A percentile compares a stretch with the other conserved stretches of the same genome.
Conservation (phyloP, 2,113 vertebrate genomes). For the Mesocricetus auratus region DNA sequence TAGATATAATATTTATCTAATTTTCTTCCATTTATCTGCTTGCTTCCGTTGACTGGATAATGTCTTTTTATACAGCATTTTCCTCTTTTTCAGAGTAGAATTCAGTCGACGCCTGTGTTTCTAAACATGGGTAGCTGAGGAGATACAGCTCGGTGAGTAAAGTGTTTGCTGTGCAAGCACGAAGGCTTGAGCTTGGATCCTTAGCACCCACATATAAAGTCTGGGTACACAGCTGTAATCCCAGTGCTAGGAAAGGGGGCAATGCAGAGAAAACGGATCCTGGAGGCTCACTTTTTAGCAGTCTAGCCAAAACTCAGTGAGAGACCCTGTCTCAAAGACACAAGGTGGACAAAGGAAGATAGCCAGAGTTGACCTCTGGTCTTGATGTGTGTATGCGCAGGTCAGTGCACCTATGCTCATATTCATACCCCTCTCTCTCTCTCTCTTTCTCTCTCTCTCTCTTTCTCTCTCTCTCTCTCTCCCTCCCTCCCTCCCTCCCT, state of each 20-base stretch:
- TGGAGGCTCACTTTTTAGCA: background rate
- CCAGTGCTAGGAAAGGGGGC: background rate
- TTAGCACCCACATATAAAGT: background rate
- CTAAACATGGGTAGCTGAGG: background rate
- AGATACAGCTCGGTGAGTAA: background rate
- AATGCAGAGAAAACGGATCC: background rate
- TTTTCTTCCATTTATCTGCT: background rate
- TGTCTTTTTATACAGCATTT: background rate
- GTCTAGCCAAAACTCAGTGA: background rate
- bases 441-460: too few species aligned
- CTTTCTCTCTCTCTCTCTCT: too few species aligned
- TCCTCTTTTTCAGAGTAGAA: background rate
- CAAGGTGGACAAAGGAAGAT: background rate
- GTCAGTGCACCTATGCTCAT: background rate
- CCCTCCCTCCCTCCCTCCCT: too few species aligned
- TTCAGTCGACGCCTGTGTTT: background rate
- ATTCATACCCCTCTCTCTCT: too few species aligned
- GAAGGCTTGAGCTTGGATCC: background rate
- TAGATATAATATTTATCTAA: background rate
- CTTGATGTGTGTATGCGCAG: background rate
- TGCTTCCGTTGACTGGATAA: background rate
- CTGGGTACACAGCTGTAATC: background rate
- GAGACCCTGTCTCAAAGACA: background rate
- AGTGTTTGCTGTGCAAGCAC: background rate
- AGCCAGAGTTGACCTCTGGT: background rate